Conservation (phyloP, 2,888 invertebrate species). For the Dynastes grantii region DNA sequence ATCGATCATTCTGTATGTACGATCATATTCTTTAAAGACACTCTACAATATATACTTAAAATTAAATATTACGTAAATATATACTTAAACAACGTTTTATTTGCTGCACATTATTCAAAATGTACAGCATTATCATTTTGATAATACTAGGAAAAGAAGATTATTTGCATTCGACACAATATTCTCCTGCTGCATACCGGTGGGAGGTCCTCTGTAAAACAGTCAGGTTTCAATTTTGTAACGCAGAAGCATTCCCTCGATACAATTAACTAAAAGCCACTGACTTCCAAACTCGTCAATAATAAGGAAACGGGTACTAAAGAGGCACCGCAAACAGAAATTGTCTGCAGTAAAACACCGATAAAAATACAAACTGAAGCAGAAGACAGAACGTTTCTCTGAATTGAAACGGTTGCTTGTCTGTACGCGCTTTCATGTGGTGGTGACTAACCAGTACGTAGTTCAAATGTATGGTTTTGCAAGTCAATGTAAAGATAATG, state of each 20-base stretch:
- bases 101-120: no score
- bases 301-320: slow-evolving; percentile 18
- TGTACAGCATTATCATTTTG: no score
- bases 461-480: slow-evolving; percentile 26
- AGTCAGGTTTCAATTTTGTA: no score
- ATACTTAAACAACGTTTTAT: no score
- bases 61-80: no score
- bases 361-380: slow-evolving; percentile 12
- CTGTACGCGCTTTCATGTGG: neutral
- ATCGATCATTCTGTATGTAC: no score
- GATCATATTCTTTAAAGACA: no score
- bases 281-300: slow-evolving; percentile 13
- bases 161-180: no score
- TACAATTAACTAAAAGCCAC: slow-evolving; percentile 22
- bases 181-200: no score
- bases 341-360: slow-evolving; percentile 8
- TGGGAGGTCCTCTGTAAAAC: no score
- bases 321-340: slow-evolving; percentile 5
- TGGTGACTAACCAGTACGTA: slow-evolving; percentile 21
- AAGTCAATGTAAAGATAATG: slow-evolving; percentile 34
- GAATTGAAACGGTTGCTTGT: slow-evolving; percentile 19
- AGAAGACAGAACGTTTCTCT: neutral
- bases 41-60: no score
- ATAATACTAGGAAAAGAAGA: no score
- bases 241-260: neutral